Conservation (phyloP, 2,113 vertebrate species). For the Phodopus roborovskii region DNA sequence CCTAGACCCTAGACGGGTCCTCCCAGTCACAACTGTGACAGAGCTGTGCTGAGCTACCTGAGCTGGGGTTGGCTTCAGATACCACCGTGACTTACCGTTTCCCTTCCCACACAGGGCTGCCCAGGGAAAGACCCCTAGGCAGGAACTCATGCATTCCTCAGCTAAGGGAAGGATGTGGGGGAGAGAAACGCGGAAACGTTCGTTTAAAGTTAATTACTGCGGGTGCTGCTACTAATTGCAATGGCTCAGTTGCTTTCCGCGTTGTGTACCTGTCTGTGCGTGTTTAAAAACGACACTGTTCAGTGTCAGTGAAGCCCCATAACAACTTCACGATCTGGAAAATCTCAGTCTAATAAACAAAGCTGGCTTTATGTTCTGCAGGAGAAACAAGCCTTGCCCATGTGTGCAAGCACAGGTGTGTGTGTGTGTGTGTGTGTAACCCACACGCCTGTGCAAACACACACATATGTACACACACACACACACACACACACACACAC, state of each 20-base stretch:
- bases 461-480: rapidly evolving
- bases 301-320: conserved; percentile 79
- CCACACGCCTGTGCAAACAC: background rate
- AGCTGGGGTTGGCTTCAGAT: background rate
- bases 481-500: background rate
- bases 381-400: conserved; percentile 26
- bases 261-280: conserved; percentile 58
- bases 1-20: background rate
- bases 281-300: conserved; percentile 81
- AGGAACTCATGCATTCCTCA: conserved; percentile 37
- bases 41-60: background rate
- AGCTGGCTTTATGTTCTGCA: conserved; percentile 85
- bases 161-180: conserved; percentile 37
- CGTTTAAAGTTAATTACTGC: conserved; percentile 73
- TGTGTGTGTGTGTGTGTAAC: background rate
- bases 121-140: background rate
- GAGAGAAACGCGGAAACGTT: conserved; percentile 61
- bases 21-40: background rate
- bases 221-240: conserved; percentile 75
- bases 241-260: conserved; percentile 74
- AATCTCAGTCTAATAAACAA: conserved; percentile 85
- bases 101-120: background rate
- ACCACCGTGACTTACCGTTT: too few species aligned
- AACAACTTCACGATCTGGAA: conserved; percentile 83
- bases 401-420: background rate